Conservation (phyloP, 2,888 invertebrate genomes). For the Acleris emargana region DNA sequence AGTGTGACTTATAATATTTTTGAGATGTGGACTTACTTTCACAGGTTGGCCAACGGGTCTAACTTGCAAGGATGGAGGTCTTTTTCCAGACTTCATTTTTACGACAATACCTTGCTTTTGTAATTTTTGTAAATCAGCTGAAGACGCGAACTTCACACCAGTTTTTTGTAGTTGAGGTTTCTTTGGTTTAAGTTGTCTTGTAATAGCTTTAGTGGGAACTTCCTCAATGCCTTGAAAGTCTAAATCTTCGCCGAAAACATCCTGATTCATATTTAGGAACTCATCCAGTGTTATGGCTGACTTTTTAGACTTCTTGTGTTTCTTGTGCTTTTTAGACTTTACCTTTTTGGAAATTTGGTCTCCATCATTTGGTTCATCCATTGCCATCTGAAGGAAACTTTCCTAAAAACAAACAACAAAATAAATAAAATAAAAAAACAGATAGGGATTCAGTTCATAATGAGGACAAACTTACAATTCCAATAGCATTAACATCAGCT, state of each 20-base stretch:
- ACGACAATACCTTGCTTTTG: slow-evolving; percentile 72
- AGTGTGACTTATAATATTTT: slow-evolving; percentile 35
- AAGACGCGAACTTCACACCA: slow-evolving; percentile 48
- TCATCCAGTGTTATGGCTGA: slow-evolving; percentile 76
- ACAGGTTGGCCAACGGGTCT: slow-evolving; percentile 37
- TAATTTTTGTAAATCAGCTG: slow-evolving; percentile 66
- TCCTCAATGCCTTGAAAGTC: slow-evolving; percentile 77
- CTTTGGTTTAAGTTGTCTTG: slow-evolving; percentile 64
- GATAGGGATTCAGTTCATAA: background rate
- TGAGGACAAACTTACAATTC: slow-evolving; percentile 55
- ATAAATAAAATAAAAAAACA: background rate
- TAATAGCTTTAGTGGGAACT: slow-evolving; percentile 69
- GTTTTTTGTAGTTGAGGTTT: slow-evolving; percentile 46
- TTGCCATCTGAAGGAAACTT: slow-evolving; percentile 66
- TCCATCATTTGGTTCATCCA: slow-evolving; percentile 58
- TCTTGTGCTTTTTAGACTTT: slow-evolving; percentile 73
- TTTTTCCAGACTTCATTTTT: slow-evolving; percentile 56
- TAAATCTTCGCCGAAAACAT: slow-evolving; percentile 76
- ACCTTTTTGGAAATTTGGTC: slow-evolving; percentile 45
- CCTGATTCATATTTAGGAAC: slow-evolving; percentile 78
- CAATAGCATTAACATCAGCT: slow-evolving; percentile 51
- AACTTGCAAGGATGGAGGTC: slow-evolving; percentile 38
- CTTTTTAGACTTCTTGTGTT: slow-evolving; percentile 76
- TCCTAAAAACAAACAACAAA: slow-evolving; percentile 57
- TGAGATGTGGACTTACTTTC: slow-evolving; percentile 38